A percentile compares a stretch with the other conserved stretches of the same genome.
Evolutionary conservation across 1,140 invertebrate genomes (phyloP).

Genomic region (Phymorhynchus buccinoides): DNA sequence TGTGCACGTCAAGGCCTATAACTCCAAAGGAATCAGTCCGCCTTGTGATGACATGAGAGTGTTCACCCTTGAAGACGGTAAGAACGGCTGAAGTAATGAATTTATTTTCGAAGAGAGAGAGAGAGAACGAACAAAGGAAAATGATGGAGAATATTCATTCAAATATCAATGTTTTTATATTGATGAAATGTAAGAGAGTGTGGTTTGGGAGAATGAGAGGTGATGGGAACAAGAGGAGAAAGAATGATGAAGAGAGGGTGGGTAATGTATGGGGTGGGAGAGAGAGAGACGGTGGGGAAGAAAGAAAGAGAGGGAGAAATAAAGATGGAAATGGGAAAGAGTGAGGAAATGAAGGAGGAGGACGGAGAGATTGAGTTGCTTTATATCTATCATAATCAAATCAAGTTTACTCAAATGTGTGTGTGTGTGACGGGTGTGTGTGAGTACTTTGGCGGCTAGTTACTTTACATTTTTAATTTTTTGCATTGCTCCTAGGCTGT

Average conservation of each 20-base stretch:
- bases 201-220: background rate
- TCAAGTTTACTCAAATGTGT: no score
- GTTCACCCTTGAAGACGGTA: constrained; percentile 91
- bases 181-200: background rate
- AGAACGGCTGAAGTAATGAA: constrained; percentile 75
- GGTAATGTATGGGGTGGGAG: no score
- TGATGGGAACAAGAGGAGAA: no score
- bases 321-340: background rate
- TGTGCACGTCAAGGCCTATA: constrained; percentile 93
- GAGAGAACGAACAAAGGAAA: background rate
- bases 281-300: no score
- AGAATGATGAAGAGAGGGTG: constrained; percentile 6
- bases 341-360: background rate
- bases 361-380: background rate
- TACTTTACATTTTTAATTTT: no score
- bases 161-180: no score
- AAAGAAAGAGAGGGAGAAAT: no score
- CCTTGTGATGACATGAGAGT: constrained; percentile 82
- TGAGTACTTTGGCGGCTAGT: no score
- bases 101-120: background rate
- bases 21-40: constrained; percentile 89
- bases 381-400: background rate
- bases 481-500: no score
- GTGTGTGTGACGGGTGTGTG: no score
- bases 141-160: no score